Evolutionary conservation across 2,888 invertebrate species (phyloP).

Genomic region (Trisateles emortualis): DNA sequence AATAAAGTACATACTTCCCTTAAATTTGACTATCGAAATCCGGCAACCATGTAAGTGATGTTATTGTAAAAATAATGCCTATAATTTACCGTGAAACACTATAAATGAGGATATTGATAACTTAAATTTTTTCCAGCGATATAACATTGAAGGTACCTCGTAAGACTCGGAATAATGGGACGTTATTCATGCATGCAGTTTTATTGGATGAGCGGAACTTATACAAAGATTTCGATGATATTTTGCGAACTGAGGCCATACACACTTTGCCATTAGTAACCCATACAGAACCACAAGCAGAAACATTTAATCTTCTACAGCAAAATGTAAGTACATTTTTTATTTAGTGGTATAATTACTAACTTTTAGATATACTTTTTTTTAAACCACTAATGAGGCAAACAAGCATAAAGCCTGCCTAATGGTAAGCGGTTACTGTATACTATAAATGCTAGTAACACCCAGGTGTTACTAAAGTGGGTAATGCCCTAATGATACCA

Average conservation of each 20-base stretch:
- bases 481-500: too few species aligned
- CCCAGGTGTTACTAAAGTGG: too few species aligned
- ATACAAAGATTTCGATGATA: constrained; percentile 85
- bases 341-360: too few species aligned
- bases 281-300: constrained; percentile 91
- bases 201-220: constrained; percentile 84
- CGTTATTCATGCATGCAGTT: constrained; percentile 92
- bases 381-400: too few species aligned
- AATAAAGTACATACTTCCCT: constrained; percentile 87
- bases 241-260: constrained; percentile 87
- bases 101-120: neutral
- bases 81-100: neutral
- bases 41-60: constrained; percentile 70
- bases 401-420: too few species aligned
- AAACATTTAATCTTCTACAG: constrained; percentile 90
- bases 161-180: constrained; percentile 94
- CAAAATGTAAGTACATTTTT: constrained; percentile 63
- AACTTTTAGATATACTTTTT: too few species aligned
- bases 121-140: constrained; percentile 81
- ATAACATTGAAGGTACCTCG: constrained; percentile 90
- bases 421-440: too few species aligned
- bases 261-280: constrained; percentile 91
- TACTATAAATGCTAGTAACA: too few species aligned
- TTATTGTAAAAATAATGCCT: constrained; percentile 1
- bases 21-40: constrained; percentile 89